These are phyloP conservation scores for Brachionus rotundiformis DNA, from an alignment of 1,140 invertebrate species.

Conservation along the genomic window DNA sequence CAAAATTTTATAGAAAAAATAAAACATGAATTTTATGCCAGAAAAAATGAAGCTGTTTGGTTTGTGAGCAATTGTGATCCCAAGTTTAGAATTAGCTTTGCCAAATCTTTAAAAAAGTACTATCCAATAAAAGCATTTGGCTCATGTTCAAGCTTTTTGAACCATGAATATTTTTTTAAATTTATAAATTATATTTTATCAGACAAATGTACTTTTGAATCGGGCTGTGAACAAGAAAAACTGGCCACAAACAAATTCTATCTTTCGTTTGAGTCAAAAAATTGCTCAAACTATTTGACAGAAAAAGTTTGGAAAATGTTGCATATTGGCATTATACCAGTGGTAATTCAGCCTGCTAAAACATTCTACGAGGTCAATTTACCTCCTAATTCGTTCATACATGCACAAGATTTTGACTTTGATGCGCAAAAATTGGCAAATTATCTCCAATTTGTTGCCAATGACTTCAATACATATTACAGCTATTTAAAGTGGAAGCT, in stretches of 20 bases:
- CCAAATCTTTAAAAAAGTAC: background rate
- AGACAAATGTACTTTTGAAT: background rate
- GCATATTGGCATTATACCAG: background rate
- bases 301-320: slow-evolving; percentile 50
- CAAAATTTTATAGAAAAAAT: background rate
- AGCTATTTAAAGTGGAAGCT: slow-evolving; percentile 16
- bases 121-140: slow-evolving; percentile 28
- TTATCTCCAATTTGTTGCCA: background rate
- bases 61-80: slow-evolving; percentile 42
- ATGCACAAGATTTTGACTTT: slow-evolving; percentile 10
- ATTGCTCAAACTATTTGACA: slow-evolving; percentile 47
- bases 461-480: background rate
- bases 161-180: slow-evolving; percentile 28
- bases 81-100: slow-evolving; percentile 1
- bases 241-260: slow-evolving; percentile 40
- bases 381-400: slow-evolving; percentile 37
- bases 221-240: slow-evolving; percentile 17
- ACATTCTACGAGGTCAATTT: slow-evolving; percentile 23
- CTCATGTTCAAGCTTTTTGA: background rate
- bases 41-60: slow-evolving; percentile 13
- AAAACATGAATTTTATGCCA: background rate
- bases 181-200: background rate
- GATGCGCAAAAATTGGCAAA: slow-evolving; percentile 22
- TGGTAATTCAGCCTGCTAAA: slow-evolving; percentile 10
- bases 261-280: slow-evolving; percentile 50